phyloP scores from a whole-genome alignment of 2,113 vertebrate genomes.

The Reinhardtius hippoglossoides region DNA sequence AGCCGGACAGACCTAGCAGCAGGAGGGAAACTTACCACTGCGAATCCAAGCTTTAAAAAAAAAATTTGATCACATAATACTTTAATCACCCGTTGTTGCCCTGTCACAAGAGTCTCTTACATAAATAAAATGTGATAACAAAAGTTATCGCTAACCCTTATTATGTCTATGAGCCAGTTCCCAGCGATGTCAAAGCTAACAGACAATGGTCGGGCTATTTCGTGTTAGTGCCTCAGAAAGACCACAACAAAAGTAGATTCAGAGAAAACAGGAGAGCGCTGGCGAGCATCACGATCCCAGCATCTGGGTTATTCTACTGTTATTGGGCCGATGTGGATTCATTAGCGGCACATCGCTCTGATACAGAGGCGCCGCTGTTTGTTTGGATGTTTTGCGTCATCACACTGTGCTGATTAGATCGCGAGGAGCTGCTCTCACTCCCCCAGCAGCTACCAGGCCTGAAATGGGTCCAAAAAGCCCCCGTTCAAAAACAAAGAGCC shows the following conservation, averaged over 20 bases:
- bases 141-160: too few species aligned
- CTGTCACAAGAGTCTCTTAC: not conserved
- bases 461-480: not conserved
- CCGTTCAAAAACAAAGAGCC: not conserved
- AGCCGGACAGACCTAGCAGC: not conserved
- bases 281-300: not conserved
- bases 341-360: not conserved
- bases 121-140: not conserved
- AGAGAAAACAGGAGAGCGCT: too few species aligned
- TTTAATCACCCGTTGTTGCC: not conserved
- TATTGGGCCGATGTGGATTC: not conserved
- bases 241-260: not conserved
- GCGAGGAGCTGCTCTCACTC: not conserved
- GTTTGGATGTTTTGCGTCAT: slow-evolving; percentile 75
- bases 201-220: not conserved
- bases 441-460: not conserved
- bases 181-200: not conserved
- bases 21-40: not conserved
- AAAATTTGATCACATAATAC: too few species aligned
- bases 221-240: not conserved
- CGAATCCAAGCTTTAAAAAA: too few species aligned
- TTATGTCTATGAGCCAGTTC: not conserved
- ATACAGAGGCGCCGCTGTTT: slow-evolving; percentile 47
- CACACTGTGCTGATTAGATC: slow-evolving; percentile 65
- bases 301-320: too few species aligned